Evolutionary conservation across 92 coral and sea anemone species (phyloP).

Genomic region (Phenganax marumi): DNA sequence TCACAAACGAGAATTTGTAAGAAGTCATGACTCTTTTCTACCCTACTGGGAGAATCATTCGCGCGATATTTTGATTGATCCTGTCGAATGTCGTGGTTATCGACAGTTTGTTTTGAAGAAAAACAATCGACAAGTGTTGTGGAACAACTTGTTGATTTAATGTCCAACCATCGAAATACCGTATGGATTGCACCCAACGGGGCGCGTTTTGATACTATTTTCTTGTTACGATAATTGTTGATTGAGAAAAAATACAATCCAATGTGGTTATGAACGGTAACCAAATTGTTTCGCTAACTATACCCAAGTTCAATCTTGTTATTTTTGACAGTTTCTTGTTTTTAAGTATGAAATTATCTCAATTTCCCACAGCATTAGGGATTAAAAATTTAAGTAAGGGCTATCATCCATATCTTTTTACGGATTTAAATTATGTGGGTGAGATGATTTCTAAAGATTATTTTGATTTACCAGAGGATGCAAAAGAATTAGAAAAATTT

Average conservation of each 20-base stretch:
- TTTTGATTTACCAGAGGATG: neutral
- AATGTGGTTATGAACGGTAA: neutral
- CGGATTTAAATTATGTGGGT: neutral
- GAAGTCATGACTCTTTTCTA: neutral
- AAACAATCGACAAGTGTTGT: neutral
- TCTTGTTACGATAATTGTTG: no score
- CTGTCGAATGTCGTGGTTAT: slow-evolving; percentile 27
- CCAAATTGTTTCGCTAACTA: neutral
- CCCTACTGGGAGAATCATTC: neutral
- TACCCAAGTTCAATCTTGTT: neutral
- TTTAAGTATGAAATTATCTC: neutral
- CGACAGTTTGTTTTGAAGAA: slow-evolving; percentile 3
- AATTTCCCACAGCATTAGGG: slow-evolving; percentile 27
- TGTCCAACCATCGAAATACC: no score
- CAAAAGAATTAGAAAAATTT: slow-evolving; percentile 9
- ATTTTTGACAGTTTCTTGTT: neutral
- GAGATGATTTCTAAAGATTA: no score
- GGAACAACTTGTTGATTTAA: neutral
- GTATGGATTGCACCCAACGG: no score
- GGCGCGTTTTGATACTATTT: no score
- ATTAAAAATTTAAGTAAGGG: slow-evolving; percentile 11
- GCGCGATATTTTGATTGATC: slow-evolving; percentile 12
- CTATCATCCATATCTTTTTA: slow-evolving; percentile 11
- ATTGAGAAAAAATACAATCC: no score
- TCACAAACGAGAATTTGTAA: neutral